These are phyloP conservation scores for Telmatherina bonti DNA, from an alignment of 2,797 vertebrate species.

Conservation along the genomic window DNA sequence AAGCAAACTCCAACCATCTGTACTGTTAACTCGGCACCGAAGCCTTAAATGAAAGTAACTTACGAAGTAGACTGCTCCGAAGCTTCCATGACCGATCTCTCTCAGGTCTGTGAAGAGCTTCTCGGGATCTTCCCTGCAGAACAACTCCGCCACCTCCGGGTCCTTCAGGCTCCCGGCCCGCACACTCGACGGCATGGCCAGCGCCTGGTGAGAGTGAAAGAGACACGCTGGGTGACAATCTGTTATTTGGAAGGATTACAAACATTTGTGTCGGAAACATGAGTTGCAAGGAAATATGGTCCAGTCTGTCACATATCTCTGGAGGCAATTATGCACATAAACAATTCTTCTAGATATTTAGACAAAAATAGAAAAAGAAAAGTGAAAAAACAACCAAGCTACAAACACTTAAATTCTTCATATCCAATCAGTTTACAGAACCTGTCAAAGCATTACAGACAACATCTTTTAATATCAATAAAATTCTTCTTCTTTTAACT, in stretches of 20 bases:
- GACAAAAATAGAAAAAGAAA: neutral
- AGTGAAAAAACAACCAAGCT: neutral
- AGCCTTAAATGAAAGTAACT: constrained; percentile 62
- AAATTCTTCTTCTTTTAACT: neutral
- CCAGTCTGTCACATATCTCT: constrained; percentile 19
- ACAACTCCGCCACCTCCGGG: constrained; percentile 95
- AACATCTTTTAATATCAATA: too few species aligned
- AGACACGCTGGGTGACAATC: constrained; percentile 47
- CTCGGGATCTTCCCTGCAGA: constrained; percentile 95
- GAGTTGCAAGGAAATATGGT: constrained; percentile 4
- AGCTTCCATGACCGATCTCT: constrained; percentile 96
- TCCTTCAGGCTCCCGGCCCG: constrained; percentile 96
- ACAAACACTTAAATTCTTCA: neutral
- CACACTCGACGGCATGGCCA: constrained; percentile 93
- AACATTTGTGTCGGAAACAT: constrained; percentile 25
- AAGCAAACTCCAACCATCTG: too few species aligned
- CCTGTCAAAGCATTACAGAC: neutral
- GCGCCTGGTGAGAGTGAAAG: constrained; percentile 74
- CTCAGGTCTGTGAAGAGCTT: constrained; percentile 94
- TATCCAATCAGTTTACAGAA: neutral
- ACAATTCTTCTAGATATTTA: constrained; percentile 6
- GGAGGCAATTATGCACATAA: neutral
- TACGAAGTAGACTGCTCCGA: constrained; percentile 95
- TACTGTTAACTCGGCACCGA: too few species aligned
- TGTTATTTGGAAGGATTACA: constrained; percentile 34